Evolutionary conservation across 2,888 invertebrate genomes (phyloP).

Genomic region (Acanthococcus lagerstroemiae): DNA sequence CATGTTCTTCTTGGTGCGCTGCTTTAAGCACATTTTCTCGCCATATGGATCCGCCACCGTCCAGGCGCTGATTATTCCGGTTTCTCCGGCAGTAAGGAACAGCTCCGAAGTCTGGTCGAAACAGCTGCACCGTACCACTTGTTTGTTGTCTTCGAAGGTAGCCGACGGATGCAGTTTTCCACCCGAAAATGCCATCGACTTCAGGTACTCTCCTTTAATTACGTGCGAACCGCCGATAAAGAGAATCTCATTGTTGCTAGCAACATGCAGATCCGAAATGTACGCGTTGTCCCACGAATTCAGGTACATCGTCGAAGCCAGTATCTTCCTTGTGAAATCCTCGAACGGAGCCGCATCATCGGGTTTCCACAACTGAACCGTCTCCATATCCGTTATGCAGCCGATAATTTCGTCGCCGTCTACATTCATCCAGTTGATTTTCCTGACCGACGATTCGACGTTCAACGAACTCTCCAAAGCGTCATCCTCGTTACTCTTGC

Average conservation of each 20-base stretch:
- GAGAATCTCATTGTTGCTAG: slow-evolving; percentile 43
- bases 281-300: slow-evolving; percentile 24
- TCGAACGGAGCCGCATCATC: slow-evolving; percentile 52
- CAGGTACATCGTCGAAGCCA: slow-evolving; percentile 46
- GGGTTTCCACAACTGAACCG: slow-evolving; percentile 58
- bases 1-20: slow-evolving; percentile 6
- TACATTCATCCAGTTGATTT: slow-evolving; percentile 41
- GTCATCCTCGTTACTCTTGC: slow-evolving; percentile 62
- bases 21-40: slow-evolving; percentile 6
- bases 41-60: slow-evolving; percentile 38
- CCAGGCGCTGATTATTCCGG: slow-evolving; percentile 60
- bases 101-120: slow-evolving; percentile 43
- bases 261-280: background rate
- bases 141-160: slow-evolving; percentile 54
- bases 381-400: slow-evolving; percentile 61
- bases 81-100: slow-evolving; percentile 58
- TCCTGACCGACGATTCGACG: slow-evolving; percentile 62
- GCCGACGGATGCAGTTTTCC: slow-evolving; percentile 48
- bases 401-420: slow-evolving; percentile 45
- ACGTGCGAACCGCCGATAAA: slow-evolving; percentile 51
- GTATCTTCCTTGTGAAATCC: slow-evolving; percentile 49
- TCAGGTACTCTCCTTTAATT: slow-evolving; percentile 33
- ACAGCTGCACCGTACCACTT: slow-evolving; percentile 60
- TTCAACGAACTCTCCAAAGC: slow-evolving; percentile 68
- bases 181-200: slow-evolving; percentile 43